phyloP scores from a whole-genome alignment of 1,140 invertebrate species.

The Papilio helenus region DNA sequence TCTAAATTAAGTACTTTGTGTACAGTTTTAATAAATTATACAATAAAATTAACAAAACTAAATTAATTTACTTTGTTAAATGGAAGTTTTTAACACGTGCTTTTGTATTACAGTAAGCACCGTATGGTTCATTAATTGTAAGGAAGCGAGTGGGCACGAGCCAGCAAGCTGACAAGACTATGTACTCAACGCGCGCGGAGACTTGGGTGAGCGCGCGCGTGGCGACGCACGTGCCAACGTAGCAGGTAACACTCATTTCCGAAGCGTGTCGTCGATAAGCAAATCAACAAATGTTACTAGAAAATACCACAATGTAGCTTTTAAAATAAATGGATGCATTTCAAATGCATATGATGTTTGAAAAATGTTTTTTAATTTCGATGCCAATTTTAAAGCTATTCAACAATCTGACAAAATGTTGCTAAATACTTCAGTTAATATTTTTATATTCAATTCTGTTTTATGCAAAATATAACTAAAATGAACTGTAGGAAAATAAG shows the following conservation, averaged over 20 bases:
- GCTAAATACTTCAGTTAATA: no score
- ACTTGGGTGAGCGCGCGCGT: conserved; percentile 56
- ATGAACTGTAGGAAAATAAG: no score
- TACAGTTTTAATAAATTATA: no score
- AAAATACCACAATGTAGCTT: neutral
- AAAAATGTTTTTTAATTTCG: neutral
- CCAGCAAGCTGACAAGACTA: conserved; percentile 25
- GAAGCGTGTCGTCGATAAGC: conserved; percentile 29
- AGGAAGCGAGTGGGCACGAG: conserved; percentile 22
- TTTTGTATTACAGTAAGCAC: neutral
- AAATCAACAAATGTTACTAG: conserved; percentile 12
- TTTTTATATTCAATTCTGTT: no score
- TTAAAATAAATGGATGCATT: neutral
- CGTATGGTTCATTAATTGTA: conserved; percentile 21
- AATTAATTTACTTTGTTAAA: neutral
- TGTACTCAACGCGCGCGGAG: conserved; percentile 42
- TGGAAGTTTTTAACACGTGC: neutral
- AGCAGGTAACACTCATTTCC: conserved; percentile 48
- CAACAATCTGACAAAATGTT: no score
- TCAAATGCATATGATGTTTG: neutral
- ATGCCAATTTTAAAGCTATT: no score
- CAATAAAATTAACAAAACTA: neutral
- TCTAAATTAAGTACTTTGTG: neutral
- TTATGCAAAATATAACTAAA: neutral
- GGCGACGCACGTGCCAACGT: conserved; percentile 62